Conservation (phyloP, 2,888 invertebrate genomes). For the Ophonus ardosiacus region DNA sequence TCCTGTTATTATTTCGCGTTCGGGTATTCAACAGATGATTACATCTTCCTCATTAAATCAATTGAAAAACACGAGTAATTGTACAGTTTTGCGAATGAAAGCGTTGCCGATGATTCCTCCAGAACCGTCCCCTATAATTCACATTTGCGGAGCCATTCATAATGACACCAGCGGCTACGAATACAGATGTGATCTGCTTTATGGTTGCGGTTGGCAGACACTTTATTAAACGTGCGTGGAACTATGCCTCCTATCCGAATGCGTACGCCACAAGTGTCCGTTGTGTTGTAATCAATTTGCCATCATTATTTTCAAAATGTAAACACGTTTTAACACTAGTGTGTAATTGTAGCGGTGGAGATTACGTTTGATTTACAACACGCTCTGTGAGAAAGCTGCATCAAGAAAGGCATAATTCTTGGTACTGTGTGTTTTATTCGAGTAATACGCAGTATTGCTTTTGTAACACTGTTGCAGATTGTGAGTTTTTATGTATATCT, state of each 20-base stretch:
- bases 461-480: too few species aligned
- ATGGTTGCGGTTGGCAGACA: conserved; percentile 6
- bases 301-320: conserved; percentile 50
- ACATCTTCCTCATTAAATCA: not conserved
- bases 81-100: not conserved
- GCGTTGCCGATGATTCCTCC: not conserved
- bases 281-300: conserved; percentile 47
- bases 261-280: not conserved
- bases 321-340: conserved; percentile 37
- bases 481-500: too few species aligned
- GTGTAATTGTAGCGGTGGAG: not conserved
- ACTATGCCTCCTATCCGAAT: not conserved
- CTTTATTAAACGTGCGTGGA: conserved; percentile 27
- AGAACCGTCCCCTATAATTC: not conserved
- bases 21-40: not conserved
- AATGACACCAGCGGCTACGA: conserved; percentile 35
- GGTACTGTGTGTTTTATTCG: not conserved
- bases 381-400: not conserved
- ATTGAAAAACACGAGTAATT: not conserved
- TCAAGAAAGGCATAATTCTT: not conserved
- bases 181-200: conserved; percentile 42
- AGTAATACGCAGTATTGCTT: too few species aligned
- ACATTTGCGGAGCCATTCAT: conserved; percentile 11
- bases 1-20: too few species aligned
- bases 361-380: conserved; percentile 16